Evolutionary conservation across 1,140 invertebrate genomes (phyloP).

Genomic region (Drosophila sturtevanti): DNA sequence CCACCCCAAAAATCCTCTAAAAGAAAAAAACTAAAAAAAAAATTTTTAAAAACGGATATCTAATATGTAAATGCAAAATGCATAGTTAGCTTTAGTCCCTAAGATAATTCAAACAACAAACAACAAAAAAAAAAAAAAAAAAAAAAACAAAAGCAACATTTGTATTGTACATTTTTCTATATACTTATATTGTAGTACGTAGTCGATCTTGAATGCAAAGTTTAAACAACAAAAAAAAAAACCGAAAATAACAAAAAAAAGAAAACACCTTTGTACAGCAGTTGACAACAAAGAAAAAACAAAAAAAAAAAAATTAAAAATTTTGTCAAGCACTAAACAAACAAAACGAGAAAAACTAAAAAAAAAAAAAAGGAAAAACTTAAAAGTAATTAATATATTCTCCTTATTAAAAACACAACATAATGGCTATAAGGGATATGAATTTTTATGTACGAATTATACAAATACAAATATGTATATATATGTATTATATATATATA

Average conservation of each 20-base stretch:
- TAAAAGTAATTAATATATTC: constrained; percentile 43
- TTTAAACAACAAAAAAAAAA: constrained; percentile 11
- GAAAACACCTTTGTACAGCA: constrained; percentile 72
- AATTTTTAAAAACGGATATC: constrained; percentile 24
- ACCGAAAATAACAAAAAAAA: constrained; percentile 47
- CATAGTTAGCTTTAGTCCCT: constrained; percentile 15
- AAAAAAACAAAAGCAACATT: constrained; percentile 51
- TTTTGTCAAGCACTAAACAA: constrained; percentile 71
- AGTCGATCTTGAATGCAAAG: constrained; percentile 44
- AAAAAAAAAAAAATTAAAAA: too few relatives aligned
- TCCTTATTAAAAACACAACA: constrained; percentile 31
- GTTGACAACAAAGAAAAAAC: constrained; percentile 50
- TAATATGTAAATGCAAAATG: constrained; percentile 14
- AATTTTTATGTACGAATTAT: constrained; percentile 52
- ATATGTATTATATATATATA: constrained; percentile 46
- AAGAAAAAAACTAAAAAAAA: constrained; percentile 20
- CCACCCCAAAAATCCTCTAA: constrained; percentile 20
- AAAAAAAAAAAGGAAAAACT: constrained; percentile 50
- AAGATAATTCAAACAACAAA: constrained; percentile 29
- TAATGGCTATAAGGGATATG: constrained; percentile 62
- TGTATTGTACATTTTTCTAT: constrained; percentile 76
- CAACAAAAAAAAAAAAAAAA: constrained; percentile 20
- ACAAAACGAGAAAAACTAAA: constrained; percentile 54
- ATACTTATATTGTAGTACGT: constrained; percentile 48
- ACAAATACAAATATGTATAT: constrained; percentile 28